Evolutionary conservation across 1,140 invertebrate species (phyloP), one percentile per base, ranked within the genome.

Genomic region (Melipona quadrifasciata): DNA sequence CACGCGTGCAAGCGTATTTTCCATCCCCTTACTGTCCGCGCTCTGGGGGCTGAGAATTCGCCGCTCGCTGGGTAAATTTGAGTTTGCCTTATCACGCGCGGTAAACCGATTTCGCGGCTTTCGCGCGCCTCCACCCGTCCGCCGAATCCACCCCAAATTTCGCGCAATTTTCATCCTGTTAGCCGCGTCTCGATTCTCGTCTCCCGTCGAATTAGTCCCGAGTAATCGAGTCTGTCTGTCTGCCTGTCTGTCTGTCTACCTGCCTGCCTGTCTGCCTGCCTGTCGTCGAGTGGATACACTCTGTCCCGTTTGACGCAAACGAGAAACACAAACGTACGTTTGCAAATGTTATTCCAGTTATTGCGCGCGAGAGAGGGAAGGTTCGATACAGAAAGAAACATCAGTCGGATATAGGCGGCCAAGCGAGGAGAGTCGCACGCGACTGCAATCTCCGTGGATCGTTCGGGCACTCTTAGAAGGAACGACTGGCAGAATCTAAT

Each of bases 61-160:
- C 76, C 53, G 81, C 51, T 71, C 72, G 57, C 71, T 64, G 57
- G 27, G 58, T 80, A 83, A 79, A 86, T 86, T 87, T 83, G 51
- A 75, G 64, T 34, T 82, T 64, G 39, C 58, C 53, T 53, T 31
- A 8, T 2, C 21, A 27, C 57, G 72, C 55, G 14, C 6, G 73
- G 65, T 78, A 73, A 68, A 75, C 73, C 55, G 70, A 86, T 74
- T 82, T 86, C 73, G 73, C 86, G 39, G 47, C 51, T 72, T 76
- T 67, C 58, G 70, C 77, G 53, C 51, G 8, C 24, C 1, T 19
- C 12, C n/a, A n/a, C n/a, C n/a, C 21, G 34, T 39, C 0, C 6
- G 0, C 21, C 24, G 47, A 67, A 67, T 14, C 3, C 1, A 12
- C 24, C 24, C 39, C 39, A 47, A n/a, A n/a, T 47, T 47, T 47